Evolutionary conservation across 2,888 invertebrate genomes (phyloP), one percentile per base, ranked within the genome.

Genomic region (Xanthorhoe spadicearia): DNA sequence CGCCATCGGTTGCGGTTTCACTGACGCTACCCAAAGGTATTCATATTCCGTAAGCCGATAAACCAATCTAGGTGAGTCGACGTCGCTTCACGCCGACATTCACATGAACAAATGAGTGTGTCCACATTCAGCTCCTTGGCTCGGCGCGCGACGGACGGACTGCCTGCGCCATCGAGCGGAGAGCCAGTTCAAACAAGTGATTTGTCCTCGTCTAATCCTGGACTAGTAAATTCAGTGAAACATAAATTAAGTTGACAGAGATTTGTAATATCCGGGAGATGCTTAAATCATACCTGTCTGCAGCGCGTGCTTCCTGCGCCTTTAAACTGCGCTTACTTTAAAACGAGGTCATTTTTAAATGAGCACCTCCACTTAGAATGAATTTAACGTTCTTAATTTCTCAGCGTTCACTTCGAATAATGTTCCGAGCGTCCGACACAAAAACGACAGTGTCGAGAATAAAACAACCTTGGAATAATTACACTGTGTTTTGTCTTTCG

Each of bases 241-340:
- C 69, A 68, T 71, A 61, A 68, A 73, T 73, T 71, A 69, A 68
- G 64, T 71, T 71, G 64, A 72, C 66, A 62, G 68, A 67, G 71
- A 74, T 72, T 74, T 70, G 72, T 72, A 70, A 71, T 69, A 71
- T 66, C 71, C 68, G 60, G 61, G 66, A 66, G 57, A 55, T 71
- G 66, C 56, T 64, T 70, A 69, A 65, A 68, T 69, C 67, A 66
- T 69, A 68, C 65, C 67, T 70, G 67, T 67, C 70, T 68, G 52
- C 66, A 57, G 65, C 55, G 49, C 23, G 50, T 19, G 43, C 52
- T 49, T 23, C 28, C 52, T 19, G 50, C 19, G 46, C 28, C 58
- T 56, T 61, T 49, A 13, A 57, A 49, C 64, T 56, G 56, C 53
- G 50, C 60, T 60, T 51, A 56, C 48, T 32, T 35, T 46, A 53